Evolutionary conservation across 2,113 vertebrate species (phyloP).

Genomic region (Silurus asotus): DNA sequence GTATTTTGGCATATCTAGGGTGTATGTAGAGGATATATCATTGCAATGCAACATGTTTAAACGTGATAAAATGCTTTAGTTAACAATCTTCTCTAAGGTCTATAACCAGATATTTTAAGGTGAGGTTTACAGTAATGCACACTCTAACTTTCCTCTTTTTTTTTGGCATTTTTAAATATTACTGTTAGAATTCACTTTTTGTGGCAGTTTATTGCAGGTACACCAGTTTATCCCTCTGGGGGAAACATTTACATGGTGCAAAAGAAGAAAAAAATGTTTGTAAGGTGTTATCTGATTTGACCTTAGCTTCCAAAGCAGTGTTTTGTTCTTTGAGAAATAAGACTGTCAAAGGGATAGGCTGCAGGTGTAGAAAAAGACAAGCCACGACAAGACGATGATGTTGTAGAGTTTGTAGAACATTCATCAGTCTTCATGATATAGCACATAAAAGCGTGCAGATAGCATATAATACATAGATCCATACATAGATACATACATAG

Average conservation of each 20-base stretch:
- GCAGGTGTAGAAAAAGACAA: slow-evolving; percentile 37
- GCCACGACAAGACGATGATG: slow-evolving; percentile 40
- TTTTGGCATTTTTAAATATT: background rate
- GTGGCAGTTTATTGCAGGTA: too few relatives aligned
- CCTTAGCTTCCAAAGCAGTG: slow-evolving; percentile 34
- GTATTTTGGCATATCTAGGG: background rate
- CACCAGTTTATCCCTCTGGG: background rate
- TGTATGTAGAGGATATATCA: background rate
- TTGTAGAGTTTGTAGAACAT: background rate
- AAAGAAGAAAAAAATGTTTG: background rate
- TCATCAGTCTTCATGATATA: background rate
- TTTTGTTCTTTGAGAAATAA: slow-evolving; percentile 45
- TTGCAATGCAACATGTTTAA: background rate
- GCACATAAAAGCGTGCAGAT: background rate
- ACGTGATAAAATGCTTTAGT: background rate
- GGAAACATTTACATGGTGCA: background rate
- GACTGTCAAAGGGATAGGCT: slow-evolving; percentile 30
- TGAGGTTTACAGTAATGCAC: background rate
- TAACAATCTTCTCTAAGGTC: background rate
- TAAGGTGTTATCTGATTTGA: background rate
- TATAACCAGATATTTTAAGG: background rate
- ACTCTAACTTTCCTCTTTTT: too few relatives aligned
- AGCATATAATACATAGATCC: background rate
- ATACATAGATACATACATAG: too few relatives aligned
- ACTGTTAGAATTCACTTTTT: background rate